phyloP scores from a whole-genome alignment of 2,888 invertebrate species.

The Dyspetes luteomarginatus region DNA sequence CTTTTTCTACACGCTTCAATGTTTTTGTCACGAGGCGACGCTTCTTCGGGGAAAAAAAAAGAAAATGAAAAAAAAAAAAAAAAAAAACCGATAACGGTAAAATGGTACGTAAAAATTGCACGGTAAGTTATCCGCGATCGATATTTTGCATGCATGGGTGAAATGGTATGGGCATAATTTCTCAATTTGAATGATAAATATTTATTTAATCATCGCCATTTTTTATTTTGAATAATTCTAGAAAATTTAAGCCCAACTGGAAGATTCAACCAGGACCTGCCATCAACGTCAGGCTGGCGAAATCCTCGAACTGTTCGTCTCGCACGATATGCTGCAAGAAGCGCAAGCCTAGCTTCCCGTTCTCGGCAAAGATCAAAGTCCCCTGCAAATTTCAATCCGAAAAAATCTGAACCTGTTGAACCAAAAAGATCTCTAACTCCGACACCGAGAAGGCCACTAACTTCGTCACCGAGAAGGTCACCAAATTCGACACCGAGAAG shows the following conservation, averaged over 20 bases:
- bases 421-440: no score
- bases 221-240: conserved; percentile 29
- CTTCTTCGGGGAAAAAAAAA: conserved; percentile 13
- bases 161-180: conserved; percentile 13
- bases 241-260: conserved; percentile 51
- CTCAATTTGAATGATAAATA: neutral
- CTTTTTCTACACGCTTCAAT: conserved; percentile 39
- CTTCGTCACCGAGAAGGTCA: no score
- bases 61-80: no score
- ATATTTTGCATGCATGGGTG: conserved; percentile 55
- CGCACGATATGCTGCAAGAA: no score
- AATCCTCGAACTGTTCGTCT: no score
- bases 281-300: no score
- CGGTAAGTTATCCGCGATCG: conserved; percentile 56
- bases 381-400: no score
- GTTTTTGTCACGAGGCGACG: conserved; percentile 32
- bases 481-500: no score
- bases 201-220: neutral
- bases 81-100: neutral
- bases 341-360: neutral
- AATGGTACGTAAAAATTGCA: neutral
- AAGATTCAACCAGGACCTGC: neutral
- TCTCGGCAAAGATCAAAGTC: neutral
- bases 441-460: no score
- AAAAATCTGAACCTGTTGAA: no score